Evolutionary conservation across 2,888 invertebrate species (phyloP), one percentile per base, ranked within the genome.

Genomic region (Eudasyphora cyanicolor): DNA sequence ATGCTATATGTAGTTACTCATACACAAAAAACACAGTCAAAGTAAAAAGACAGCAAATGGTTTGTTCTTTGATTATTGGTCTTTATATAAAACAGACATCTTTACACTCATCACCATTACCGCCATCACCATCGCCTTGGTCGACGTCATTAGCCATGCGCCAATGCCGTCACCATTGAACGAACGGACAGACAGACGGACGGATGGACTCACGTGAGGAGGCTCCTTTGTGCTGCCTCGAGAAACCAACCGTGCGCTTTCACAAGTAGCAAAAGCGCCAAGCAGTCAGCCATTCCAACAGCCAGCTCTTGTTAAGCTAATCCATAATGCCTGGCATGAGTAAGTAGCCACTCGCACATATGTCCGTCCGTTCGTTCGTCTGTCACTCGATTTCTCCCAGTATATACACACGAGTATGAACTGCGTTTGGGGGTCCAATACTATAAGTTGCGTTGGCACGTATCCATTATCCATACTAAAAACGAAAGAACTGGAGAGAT

Each of bases 221-320:
- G 62, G 62, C 32, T 62, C 32, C 32, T 62, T 54, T 29, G 32
- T 62, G 14, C 17, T 67, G 38, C 38, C 21, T n/a, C n/a, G n/a
- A n/a, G n/a, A n/a, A n/a, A n/a, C n/a, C n/a, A n/a, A n/a, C n/a
- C n/a, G 38, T 38, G 42, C n/a, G n/a, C 38, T 67, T 35, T 38
- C 19, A 24, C 87, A 87, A 84, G 86, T 84, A 82, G 87, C 82
- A 73, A 82, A 79, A 77, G 42, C 57, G 70, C 69, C 57, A n/a
- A n/a, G n/a, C n/a, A n/a, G n/a, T n/a, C n/a, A n/a, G n/a, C n/a
- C n/a, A n/a, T n/a, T n/a, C n/a, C n/a, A n/a, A n/a, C n/a, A 78
- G 73, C 42, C 80, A 75, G 80, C 75, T 83, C 57, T 38, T 64
- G 69, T 78, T 76, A 71, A 80, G 80, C 80, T 84, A 84, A 84